phyloP scores from a whole-genome alignment of 2,888 invertebrate genomes.

The Myopa tessellatipennis region DNA sequence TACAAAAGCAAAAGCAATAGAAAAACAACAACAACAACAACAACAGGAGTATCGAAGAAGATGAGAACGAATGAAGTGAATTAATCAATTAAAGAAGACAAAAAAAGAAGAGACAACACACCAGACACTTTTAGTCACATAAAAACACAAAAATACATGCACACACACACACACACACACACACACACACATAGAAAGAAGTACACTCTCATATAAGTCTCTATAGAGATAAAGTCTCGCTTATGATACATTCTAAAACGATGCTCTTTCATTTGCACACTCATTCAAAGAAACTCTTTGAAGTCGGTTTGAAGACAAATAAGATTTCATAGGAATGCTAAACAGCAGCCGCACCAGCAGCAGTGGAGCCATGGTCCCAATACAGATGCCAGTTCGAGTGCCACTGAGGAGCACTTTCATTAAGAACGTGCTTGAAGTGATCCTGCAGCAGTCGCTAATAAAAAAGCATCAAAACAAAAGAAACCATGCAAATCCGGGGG shows the following conservation, averaged over 20 bases:
- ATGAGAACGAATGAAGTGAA: neutral
- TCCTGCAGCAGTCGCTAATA: slow-evolving; percentile 10
- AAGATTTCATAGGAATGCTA: neutral
- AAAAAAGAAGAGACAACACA: no score
- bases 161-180: slow-evolving; percentile 3
- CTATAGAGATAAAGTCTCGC: no score
- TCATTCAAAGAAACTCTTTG: neutral
- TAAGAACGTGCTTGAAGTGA: slow-evolving; percentile 48
- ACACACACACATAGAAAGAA: no score
- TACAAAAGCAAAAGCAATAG: neutral
- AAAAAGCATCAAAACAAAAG: neutral
- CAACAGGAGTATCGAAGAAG: neutral
- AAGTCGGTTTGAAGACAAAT: neutral
- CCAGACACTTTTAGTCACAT: neutral
- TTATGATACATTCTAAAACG: no score
- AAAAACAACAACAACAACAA: slow-evolving; percentile 2
- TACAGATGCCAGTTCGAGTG: neutral
- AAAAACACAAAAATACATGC: neutral
- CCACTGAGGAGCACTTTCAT: slow-evolving; percentile 45
- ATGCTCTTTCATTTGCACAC: neutral
- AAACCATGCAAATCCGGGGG: slow-evolving; percentile 1
- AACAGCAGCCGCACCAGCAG: slow-evolving; percentile 1
- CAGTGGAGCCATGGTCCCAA: neutral
- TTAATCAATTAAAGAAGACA: slow-evolving; percentile 1
- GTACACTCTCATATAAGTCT: neutral